Percentiles rank a stretch among this genome's conserved stretches.
Evolutionary conservation across 2,888 invertebrate genomes (phyloP).

Genomic region (Philereme transversata): DNA sequence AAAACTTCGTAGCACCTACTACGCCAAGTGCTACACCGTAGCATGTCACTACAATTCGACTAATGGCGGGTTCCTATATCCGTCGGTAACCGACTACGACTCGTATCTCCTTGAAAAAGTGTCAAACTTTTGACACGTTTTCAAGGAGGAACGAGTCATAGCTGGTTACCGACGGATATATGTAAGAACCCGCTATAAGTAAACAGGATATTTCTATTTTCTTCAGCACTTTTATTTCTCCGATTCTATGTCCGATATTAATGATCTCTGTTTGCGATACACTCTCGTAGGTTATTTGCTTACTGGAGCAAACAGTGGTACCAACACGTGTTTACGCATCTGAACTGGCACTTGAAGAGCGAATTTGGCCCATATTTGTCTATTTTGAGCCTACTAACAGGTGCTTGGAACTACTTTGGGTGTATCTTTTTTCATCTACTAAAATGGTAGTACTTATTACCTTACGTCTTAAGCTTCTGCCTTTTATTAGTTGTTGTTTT

Average conservation of each 20-base stretch:
- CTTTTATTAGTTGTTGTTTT: no score
- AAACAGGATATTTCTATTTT: constrained; percentile 8
- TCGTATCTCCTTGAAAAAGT: no score
- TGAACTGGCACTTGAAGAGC: constrained; percentile 29
- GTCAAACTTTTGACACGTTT: no score
- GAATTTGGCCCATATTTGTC: constrained; percentile 24
- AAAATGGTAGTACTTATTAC: no score
- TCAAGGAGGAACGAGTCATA: no score
- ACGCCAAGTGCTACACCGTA: constrained; percentile 14
- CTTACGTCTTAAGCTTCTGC: no score
- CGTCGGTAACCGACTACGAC: no score
- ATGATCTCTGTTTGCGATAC: constrained; percentile 28
- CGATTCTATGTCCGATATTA: constrained; percentile 22
- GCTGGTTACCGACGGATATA: no score
- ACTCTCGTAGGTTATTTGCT: constrained; percentile 31
- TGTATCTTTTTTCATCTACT: background rate
- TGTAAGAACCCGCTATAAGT: no score
- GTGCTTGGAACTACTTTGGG: constrained; percentile 10
- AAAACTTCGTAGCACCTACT: constrained; percentile 17
- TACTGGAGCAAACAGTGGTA: constrained; percentile 21
- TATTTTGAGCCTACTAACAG: constrained; percentile 20
- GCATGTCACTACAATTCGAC: background rate
- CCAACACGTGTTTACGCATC: constrained; percentile 29
- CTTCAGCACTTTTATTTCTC: constrained; percentile 7
- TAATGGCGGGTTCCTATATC: no score